Evolutionary conservation across 1,140 invertebrate species (phyloP), one percentile per base, ranked within the genome.

Genomic region (Mya arenaria): DNA sequence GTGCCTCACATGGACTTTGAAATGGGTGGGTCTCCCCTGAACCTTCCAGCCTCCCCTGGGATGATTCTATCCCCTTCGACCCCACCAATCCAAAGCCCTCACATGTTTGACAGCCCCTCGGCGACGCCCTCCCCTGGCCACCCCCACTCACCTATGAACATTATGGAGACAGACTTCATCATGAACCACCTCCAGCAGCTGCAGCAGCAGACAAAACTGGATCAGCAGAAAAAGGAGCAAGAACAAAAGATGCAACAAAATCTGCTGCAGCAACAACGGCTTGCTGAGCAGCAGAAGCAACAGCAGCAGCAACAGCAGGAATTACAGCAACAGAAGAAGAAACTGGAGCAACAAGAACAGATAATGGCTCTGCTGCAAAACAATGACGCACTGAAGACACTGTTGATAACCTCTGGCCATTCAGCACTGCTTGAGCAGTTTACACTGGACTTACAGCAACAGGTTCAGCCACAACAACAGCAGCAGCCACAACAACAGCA

Each of bases 391-490:
- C 19, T 68, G 36, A 68, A 68, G 36, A 68, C 30, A 1, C 25
- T 68, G 65, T 39, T 68, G n/a, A 17, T 68, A 17, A 68, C 19
- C 36, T 39, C 65, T 36, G 65, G 36, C n/a, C 17, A 34, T 52
- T 17, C 17, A 1, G 48, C 48, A 17, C 19, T 52, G 25, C 17
- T 23, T 1, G 48, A 52, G 17, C 48, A 52, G 48, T 17, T 52
- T 17, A 52, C 25, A 52, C 19, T 30, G 28, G 65, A 65, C 34
- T 44, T 37, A 25, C 74, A 69, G 25, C 63, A 63, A 60, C 28
- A 52, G 30, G 78, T 81, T n/a, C 82, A 84, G 39, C 60, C 69
- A 36, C 77, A 81, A 30, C 73, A 84, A 60, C 68, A 75, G 58
- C 60, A 73, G 41, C 80, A 79, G 39, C 72, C 83, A 37, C 72